Evolutionary conservation across 2,888 invertebrate species (phyloP), one percentile per base, ranked within the genome.

Genomic region (Drosophila mayaguana): DNA sequence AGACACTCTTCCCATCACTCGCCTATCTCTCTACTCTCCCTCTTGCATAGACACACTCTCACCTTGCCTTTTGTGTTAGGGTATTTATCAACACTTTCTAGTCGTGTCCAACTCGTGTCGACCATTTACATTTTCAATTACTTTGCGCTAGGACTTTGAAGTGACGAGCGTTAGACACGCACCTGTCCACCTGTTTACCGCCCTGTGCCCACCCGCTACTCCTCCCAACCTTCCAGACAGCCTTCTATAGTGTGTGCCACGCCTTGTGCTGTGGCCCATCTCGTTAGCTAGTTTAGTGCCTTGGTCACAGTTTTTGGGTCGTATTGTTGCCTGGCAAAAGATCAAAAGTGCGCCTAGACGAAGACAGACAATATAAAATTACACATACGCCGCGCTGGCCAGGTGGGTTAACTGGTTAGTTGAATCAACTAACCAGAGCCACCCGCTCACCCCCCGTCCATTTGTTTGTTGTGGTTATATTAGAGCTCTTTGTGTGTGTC

Each of bases 91-190:
- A 65, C 57, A 73, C 55, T 62, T 67, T 32, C 48, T 45, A 51
- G 51, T 57, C 32, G n/a, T 63, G 38, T 63, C 61, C 50, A 20
- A 50, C 67, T 70, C 54, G 59, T 76, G 63, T 73, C 67, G 75
- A 53, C 81, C 88, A 88, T 85, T 85, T 85, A 85, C 85, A 88
- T 88, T 88, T 85, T 79, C 84, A 88, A 85, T 85, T 85, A 85
- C 86, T 88, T 85, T 85, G 78, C 67, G 59, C 65, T 65, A 59
- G 70, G 71, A 68, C 79, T 74, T 73, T 86, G 70, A 71, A 83
- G 83, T 80, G 88, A 87, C 80, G 80, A 80, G 87, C 75, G 38
- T 51, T 76, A 81, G 71, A 73, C 82, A 83, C 82, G 86, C 82
- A 85, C 71, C 73, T 64, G 66, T 22, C 48, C 28, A 38, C 43